Evolutionary conservation across 1,140 invertebrate species (phyloP).

Genomic region (Drosophila erecta): DNA sequence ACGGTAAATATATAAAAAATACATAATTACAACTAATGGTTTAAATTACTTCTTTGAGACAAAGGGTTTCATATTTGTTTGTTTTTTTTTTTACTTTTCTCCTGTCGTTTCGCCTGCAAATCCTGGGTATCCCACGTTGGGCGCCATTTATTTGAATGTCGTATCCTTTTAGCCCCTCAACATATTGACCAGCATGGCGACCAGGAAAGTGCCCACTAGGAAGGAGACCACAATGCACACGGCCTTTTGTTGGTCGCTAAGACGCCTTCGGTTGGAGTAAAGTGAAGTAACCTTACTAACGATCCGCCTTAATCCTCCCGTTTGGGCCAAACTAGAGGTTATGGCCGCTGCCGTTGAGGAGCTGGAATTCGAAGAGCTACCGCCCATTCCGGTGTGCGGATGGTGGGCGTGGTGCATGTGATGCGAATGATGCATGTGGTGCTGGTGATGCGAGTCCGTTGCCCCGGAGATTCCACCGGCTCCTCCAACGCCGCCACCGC

Average conservation of each 20-base stretch:
- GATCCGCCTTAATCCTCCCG: slow-evolving; percentile 53
- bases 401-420: slow-evolving; percentile 71
- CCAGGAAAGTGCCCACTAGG: slow-evolving; percentile 76
- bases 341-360: slow-evolving; percentile 28
- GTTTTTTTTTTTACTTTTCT: background rate
- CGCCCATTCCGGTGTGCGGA: slow-evolving; percentile 40
- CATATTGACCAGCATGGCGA: slow-evolving; percentile 79
- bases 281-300: slow-evolving; percentile 62
- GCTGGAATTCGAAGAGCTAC: slow-evolving; percentile 14
- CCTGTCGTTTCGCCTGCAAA: slow-evolving; percentile 9
- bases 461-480: slow-evolving; percentile 14
- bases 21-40: slow-evolving; percentile 70
- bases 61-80: slow-evolving; percentile 40
- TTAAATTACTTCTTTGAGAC: slow-evolving; percentile 77
- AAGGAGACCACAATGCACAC: slow-evolving; percentile 82
- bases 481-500: slow-evolving; percentile 17
- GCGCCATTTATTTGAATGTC: background rate
- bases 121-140: background rate
- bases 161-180: slow-evolving; percentile 47
- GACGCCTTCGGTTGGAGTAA: slow-evolving; percentile 76
- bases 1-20: slow-evolving; percentile 64
- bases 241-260: slow-evolving; percentile 80
- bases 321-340: slow-evolving; percentile 37
- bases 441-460: slow-evolving; percentile 61
- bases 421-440: slow-evolving; percentile 72